Conservation (phyloP, 2,113 vertebrate genomes). For the Rhodinocichla rosea region DNA sequence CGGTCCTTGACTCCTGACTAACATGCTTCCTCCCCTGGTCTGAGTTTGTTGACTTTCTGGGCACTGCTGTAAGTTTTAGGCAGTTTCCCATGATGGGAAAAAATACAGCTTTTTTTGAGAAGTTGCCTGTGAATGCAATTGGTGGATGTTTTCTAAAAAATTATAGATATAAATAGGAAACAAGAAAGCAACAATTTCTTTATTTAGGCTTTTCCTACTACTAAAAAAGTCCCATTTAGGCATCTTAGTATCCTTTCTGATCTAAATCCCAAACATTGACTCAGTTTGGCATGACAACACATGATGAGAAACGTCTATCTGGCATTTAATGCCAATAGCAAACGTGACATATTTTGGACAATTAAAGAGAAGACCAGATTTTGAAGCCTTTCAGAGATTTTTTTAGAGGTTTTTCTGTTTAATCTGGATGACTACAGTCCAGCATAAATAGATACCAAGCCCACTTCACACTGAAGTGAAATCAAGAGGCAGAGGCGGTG, state of each 20-base stretch:
- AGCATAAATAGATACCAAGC: neutral
- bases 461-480: neutral
- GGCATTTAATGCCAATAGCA: neutral
- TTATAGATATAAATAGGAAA: conserved; percentile 41
- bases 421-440: neutral
- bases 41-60: conserved; percentile 45
- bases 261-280: neutral
- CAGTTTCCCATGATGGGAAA: conserved; percentile 45
- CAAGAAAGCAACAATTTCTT: conserved; percentile 11
- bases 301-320: neutral
- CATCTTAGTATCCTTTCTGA: neutral
- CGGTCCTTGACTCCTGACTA: conserved; percentile 52
- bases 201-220: conserved; percentile 7
- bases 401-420: neutral
- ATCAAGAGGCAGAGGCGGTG: neutral
- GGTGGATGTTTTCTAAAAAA: conserved; percentile 23
- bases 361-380: neutral
- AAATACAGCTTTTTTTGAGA: neutral
- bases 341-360: neutral
- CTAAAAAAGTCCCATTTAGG: neutral
- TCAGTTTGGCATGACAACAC: neutral
- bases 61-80: neutral
- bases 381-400: neutral
- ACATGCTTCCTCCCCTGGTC: conserved; percentile 38
- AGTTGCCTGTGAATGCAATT: neutral